Base-by-base conservation (phyloP, 2,888 invertebrate species). In the Agrotis ipsilon region DNA sequence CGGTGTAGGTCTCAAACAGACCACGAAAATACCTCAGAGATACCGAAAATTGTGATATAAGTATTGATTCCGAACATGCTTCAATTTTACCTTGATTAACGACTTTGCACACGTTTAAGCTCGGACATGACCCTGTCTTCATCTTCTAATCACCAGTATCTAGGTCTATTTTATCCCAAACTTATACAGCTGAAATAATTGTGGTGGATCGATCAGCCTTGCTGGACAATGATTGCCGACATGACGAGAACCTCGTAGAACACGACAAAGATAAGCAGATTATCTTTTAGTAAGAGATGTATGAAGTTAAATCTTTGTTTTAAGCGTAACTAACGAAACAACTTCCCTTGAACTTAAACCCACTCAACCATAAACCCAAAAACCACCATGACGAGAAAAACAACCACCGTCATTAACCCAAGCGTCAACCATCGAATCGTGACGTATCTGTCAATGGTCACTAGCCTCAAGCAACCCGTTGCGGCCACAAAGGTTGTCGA, bases 401-500 rank as follows among this genome's bases (percentile, higher is more conserved):
- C 57, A 61, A 65, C 16, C 13, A 32, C 55, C n/a, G 51, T 66
- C 45, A 62, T 65, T 46, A 65, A 45, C 18, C 18, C 16, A 39
- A 52, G 48, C 18, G 57, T 3, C 49, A 67, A 24, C 67, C 51
- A 62, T 62, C 55, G 82, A 82, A 74, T 87, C 90, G 90, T 91
- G 85, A 80, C 89, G 88, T 87, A 63, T 84, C 78, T 79, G 81
- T 78, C 86, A 89, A 87, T 89, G 90, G 89, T 86, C 70, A 85
- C 86, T 80, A 72, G 81, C 72, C 66, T 72, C 75, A 78, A 87
- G 85, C 89, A 91, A 91, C 90, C 89, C 92, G 93, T 89, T 89
- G 90, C 83, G 89, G 87, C 90, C 86, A 91, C 92, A 93, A 92
- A 94, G 94, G 94, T 94, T 94, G 94, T 90, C 89, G 90, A 89